Base-by-base conservation (phyloP, 2,888 invertebrate genomes). In the Lepidocyrtoides sp. region DNA sequence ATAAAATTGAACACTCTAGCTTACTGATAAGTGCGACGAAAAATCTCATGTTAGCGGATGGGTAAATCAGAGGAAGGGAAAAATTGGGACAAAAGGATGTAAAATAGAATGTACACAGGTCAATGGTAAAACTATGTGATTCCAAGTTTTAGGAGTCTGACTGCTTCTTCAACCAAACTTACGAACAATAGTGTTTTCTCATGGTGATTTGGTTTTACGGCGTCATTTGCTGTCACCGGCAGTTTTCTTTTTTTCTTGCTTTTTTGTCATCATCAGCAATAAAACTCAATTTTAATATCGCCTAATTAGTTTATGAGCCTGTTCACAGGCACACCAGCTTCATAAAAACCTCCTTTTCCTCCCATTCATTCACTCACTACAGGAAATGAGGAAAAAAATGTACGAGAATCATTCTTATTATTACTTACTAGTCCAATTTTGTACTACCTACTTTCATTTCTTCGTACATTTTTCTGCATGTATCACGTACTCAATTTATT, bases 401-500 rank as follows among this genome's bases (percentile, higher is more conserved):
- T 69, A 36, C 29, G 32, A 63, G 14, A 32, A 66, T 66, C 29
- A 10, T 57, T 17, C 7, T 36, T 29, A 1, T n/a, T 29, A 63
- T 29, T 23, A 2, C 23, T 20, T 2, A n/a, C n/a, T n/a, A n/a
- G 20, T 8, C 8, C 63, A 48, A 14, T 48, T 60, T 1, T 23
- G 26, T 63, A n/a, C n/a, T n/a, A n/a, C n/a, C n/a, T 69, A 4
- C 32, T n/a, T 17, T 36, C 5, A 69, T 36, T 69, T 36, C 32
- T 2, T 12, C n/a, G 23, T 17, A 36, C 23, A 12, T 29, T 69
- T 63, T 36, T 36, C 7, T 69, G 29, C 8, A 5, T 17, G n/a
- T 36, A 48, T 75, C 75, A 75, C 75, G 75, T 75, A 48, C 75
- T 48, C 75, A 75, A 75, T 75, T 75, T 75, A 75, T 72, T 41